Percentiles rank a stretch among this genome's conserved stretches.
Evolutionary conservation across 2,113 vertebrate species (phyloP).

Genomic region (Sarotherodon lohbergeri): DNA sequence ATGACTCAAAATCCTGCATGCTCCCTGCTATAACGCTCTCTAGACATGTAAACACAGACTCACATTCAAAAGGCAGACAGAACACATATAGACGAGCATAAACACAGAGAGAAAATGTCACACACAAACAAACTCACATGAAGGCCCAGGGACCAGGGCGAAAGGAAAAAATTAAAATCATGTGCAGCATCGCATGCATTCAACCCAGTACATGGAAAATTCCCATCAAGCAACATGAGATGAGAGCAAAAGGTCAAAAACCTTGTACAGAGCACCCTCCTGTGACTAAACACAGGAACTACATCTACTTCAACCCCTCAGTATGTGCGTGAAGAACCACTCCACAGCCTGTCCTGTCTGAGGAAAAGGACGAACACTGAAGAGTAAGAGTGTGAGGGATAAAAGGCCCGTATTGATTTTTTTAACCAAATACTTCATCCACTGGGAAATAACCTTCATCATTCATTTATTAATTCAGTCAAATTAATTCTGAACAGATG

Average conservation of each 20-base stretch:
- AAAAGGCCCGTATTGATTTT: conserved; percentile 40
- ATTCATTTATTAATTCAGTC: conserved; percentile 49
- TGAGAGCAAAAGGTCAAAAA: background rate
- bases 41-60: conserved; percentile 38
- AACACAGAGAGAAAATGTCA: background rate
- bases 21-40: conserved; percentile 52
- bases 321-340: background rate
- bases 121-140: conserved; percentile 4
- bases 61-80: background rate
- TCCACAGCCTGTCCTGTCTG: conserved; percentile 9
- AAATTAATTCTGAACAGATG: conserved; percentile 56
- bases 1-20: conserved; percentile 55
- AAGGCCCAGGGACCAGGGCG: conserved; percentile 46
- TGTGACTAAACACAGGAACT: conserved; percentile 20
- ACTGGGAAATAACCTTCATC: conserved; percentile 18
- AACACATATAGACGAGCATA: background rate
- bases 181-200: conserved; percentile 47
- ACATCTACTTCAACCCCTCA: background rate
- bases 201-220: conserved; percentile 64
- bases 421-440: background rate
- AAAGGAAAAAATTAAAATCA: conserved; percentile 55
- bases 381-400: conserved; percentile 4
- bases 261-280: conserved; percentile 29
- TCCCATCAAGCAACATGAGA: conserved; percentile 36
- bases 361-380: conserved; percentile 20